These are phyloP conservation scores for Sebastes oblongus DNA, from an alignment of 2,797 vertebrate genomes.

Conservation along the genomic window DNA sequence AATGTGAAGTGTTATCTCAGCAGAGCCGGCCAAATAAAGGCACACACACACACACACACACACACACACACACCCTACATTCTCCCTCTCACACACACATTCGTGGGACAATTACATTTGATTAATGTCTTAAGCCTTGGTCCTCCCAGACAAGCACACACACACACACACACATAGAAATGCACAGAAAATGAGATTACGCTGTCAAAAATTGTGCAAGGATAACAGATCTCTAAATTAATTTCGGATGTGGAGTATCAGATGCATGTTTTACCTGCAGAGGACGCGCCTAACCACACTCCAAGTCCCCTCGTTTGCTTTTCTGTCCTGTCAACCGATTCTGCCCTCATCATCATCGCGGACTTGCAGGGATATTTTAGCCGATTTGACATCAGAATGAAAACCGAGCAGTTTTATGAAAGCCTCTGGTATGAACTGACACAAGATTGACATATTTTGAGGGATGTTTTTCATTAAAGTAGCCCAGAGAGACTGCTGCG, in stretches of 20 bases:
- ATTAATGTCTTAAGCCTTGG: conserved; percentile 56
- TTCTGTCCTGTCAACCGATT: conserved; percentile 45
- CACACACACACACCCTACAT: background rate
- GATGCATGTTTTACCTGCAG: conserved; percentile 70
- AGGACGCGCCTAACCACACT: conserved; percentile 72
- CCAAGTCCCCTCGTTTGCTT: conserved; percentile 13
- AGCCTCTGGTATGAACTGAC: background rate
- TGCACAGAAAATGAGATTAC: background rate
- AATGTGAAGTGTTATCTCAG: conserved; percentile 45
- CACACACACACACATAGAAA: background rate
- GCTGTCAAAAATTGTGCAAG: background rate
- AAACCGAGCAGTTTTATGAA: background rate
- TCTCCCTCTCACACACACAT: conserved; percentile 5
- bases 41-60: background rate
- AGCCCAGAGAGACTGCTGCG: conserved; percentile 21
- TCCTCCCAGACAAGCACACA: conserved; percentile 29
- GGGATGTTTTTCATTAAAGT: conserved; percentile 35
- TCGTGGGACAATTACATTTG: conserved; percentile 69
- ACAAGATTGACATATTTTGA: background rate
- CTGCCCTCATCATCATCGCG: conserved; percentile 17
- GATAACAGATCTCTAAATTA: conserved; percentile 35
- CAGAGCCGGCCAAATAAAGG: conserved; percentile 44
- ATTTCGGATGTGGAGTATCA: conserved; percentile 19
- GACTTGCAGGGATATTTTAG: background rate
- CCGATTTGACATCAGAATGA: conserved; percentile 1